These are phyloP conservation scores for Andrena flavipes DNA, from an alignment of 2,888 invertebrate genomes.

Conservation along the genomic window DNA sequence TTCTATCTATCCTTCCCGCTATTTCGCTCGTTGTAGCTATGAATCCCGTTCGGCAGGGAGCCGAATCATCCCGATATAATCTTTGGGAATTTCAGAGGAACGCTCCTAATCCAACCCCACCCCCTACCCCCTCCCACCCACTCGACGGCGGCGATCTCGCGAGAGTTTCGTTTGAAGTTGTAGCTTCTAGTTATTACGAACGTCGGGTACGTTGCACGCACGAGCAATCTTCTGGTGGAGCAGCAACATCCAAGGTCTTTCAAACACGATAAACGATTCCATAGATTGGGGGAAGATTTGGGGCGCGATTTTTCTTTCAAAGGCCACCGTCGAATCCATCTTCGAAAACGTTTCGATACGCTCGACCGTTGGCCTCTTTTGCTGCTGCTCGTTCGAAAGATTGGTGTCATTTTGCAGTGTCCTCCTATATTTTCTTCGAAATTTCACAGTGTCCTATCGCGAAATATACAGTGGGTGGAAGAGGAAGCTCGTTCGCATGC, in stretches of 20 bases:
- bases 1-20: not conserved
- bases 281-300: not conserved
- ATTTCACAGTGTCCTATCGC: too few species aligned
- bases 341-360: conserved; percentile 4
- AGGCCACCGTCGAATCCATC: not conserved
- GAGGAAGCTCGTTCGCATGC: too few species aligned
- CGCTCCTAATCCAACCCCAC: not conserved
- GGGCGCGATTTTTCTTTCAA: not conserved
- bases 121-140: too few species aligned
- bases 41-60: conserved; percentile 44
- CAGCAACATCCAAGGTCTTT: not conserved
- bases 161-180: conserved; percentile 35
- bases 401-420: too few species aligned
- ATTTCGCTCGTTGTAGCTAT: conserved; percentile 18
- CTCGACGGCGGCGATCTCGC: not conserved
- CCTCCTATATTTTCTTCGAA: too few species aligned
- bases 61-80: conserved; percentile 56
- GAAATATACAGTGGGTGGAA: too few species aligned
- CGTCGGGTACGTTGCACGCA: conserved; percentile 1
- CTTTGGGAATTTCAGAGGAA: conserved; percentile 37
- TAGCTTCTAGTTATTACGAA: conserved; percentile 33
- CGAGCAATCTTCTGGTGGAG: conserved; percentile 3
- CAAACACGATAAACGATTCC: conserved; percentile 20
- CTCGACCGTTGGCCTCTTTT: not conserved
- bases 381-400: not conserved